These are phyloP conservation scores for Manis javanica DNA, from an alignment of 2,797 vertebrate species.

Conservation along the genomic window DNA sequence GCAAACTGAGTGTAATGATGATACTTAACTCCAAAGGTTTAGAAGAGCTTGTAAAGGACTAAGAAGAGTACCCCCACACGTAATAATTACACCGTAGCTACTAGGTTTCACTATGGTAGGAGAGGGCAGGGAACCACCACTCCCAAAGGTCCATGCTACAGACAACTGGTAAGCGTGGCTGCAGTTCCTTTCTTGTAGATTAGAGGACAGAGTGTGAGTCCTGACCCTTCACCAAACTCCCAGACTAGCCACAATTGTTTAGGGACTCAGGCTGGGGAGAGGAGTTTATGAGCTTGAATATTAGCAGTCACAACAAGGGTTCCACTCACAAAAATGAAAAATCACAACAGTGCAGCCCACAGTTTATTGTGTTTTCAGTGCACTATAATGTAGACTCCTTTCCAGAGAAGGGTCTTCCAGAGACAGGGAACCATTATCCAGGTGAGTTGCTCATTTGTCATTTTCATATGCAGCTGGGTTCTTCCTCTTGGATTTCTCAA, in stretches of 20 bases:
- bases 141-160: no score
- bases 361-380: slow-evolving; percentile 71
- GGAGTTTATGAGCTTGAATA: not conserved
- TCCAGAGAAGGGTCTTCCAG: slow-evolving; percentile 33
- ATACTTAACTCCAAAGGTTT: not conserved
- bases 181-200: not conserved
- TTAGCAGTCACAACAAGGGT: not conserved
- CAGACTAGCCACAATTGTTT: not conserved
- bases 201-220: not conserved
- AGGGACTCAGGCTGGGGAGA: not conserved
- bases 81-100: not conserved
- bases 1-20: not conserved
- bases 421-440: not conserved
- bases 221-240: not conserved
- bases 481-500: slow-evolving; percentile 92
- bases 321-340: slow-evolving; percentile 44
- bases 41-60: not conserved
- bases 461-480: slow-evolving; percentile 88
- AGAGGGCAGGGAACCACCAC: not conserved
- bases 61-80: not conserved
- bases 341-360: not conserved
- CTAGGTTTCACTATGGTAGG: not conserved
- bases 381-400: slow-evolving; percentile 18
- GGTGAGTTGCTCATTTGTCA: slow-evolving; percentile 85
- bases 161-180: not conserved